Percentiles rank a stretch among this genome's conserved stretches.
Conservation (phyloP, 2,113 vertebrate species). For the Bos javanicus region DNA sequence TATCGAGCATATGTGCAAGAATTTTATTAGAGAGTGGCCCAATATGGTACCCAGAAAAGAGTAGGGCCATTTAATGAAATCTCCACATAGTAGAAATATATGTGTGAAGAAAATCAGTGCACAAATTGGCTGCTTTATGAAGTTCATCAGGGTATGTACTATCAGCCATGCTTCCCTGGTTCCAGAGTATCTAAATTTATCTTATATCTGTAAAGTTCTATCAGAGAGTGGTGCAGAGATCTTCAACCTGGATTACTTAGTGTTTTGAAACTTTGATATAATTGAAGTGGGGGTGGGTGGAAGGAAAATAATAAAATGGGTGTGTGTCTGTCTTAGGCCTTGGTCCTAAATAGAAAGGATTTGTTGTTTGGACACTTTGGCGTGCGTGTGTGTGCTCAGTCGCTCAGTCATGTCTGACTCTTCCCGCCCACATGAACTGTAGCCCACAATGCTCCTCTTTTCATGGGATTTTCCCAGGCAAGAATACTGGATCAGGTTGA, state of each 20-base stretch:
- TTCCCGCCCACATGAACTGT: not conserved
- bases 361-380: not conserved
- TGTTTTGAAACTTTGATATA: conserved; percentile 40
- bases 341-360: not conserved
- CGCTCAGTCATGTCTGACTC: not conserved
- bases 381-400: not conserved
- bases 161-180: conserved; percentile 27
- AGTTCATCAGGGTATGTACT: not conserved
- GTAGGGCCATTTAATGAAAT: conserved; percentile 79
- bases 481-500: not conserved
- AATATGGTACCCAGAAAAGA: conserved; percentile 81
- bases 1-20: conserved; percentile 80
- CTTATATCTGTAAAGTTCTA: conserved; percentile 41
- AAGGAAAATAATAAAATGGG: not conserved
- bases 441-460: not conserved
- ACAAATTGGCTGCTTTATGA: conserved; percentile 60
- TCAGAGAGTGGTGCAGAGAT: conserved; percentile 40
- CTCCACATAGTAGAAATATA: conserved; percentile 77
- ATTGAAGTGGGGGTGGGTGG: not conserved
- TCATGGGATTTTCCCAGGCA: not conserved
- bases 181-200: conserved; percentile 23
- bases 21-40: conserved; percentile 81
- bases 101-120: conserved; percentile 73
- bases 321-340: not conserved
- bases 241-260: conserved; percentile 40